Percentiles rank a stretch among this genome's conserved stretches.
Conservation (phyloP, 2,888 invertebrate species). For the Steromphala cineraria region DNA sequence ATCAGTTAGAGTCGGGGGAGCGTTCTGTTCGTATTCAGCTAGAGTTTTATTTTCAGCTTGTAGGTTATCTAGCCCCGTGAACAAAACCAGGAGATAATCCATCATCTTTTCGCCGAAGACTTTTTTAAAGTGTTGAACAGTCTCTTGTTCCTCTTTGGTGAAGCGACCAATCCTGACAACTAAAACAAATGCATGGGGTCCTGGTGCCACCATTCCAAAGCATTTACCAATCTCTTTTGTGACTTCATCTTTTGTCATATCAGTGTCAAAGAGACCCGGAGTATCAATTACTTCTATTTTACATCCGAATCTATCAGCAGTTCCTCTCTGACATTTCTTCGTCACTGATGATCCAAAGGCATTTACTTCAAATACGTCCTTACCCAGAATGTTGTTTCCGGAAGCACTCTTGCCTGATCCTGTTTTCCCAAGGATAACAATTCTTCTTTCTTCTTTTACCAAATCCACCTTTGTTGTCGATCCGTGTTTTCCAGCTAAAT, state of each 20-base stretch:
- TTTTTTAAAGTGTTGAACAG: slow-evolving; percentile 28
- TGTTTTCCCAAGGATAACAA: not conserved
- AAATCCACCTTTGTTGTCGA: too few relatives aligned
- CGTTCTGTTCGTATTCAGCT: slow-evolving; percentile 23
- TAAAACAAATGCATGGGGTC: slow-evolving; percentile 2
- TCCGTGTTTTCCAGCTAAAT: too few relatives aligned
- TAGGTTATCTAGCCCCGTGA: slow-evolving; percentile 36
- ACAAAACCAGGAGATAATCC: slow-evolving; percentile 29
- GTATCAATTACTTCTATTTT: slow-evolving; percentile 30
- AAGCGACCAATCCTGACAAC: slow-evolving; percentile 31
- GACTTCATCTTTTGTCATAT: slow-evolving; percentile 28
- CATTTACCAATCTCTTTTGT: slow-evolving; percentile 24
- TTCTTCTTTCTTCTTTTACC: not conserved
- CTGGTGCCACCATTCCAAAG: not conserved
- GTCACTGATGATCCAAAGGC: slow-evolving; percentile 11
- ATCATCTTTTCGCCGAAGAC: slow-evolving; percentile 27
- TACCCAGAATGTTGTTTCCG: not conserved
- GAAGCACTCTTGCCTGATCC: not conserved
- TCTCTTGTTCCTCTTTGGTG: slow-evolving; percentile 36
- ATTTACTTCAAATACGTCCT: not conserved
- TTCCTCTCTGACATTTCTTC: slow-evolving; percentile 27
- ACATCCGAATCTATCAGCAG: slow-evolving; percentile 6
- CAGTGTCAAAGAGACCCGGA: slow-evolving; percentile 38
- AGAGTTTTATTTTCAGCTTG: not conserved
- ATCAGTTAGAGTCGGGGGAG: slow-evolving; percentile 15